phyloP scores from a whole-genome alignment of 2,113 vertebrate genomes.

The Triplophysa rosa region DNA sequence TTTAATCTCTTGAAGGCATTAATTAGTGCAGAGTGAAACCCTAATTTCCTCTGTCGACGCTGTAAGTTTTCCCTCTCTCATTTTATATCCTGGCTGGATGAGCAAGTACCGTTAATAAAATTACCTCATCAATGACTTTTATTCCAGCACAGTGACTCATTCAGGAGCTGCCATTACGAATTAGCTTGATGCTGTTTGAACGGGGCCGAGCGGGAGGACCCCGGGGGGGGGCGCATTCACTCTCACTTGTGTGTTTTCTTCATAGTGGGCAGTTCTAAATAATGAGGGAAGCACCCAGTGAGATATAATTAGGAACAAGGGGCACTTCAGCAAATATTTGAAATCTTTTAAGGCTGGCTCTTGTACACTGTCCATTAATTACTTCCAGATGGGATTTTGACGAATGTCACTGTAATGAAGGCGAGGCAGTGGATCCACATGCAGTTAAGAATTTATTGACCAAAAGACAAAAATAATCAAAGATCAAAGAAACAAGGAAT shows the following conservation, averaged over 20 bases:
- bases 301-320: slow-evolving; percentile 98
- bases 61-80: slow-evolving; percentile 80
- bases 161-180: slow-evolving; percentile 88
- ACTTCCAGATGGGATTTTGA: slow-evolving; percentile 77
- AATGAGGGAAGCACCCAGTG: slow-evolving; percentile 90
- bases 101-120: slow-evolving; percentile 90
- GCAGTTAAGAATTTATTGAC: too few species aligned
- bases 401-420: slow-evolving; percentile 41
- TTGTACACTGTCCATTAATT: slow-evolving; percentile 87
- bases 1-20: slow-evolving; percentile 89
- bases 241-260: slow-evolving; percentile 71
- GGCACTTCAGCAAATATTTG: slow-evolving; percentile 91
- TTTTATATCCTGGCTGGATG: slow-evolving; percentile 82
- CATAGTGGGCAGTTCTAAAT: slow-evolving; percentile 91
- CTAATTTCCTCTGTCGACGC: slow-evolving; percentile 85
- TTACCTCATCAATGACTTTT: slow-evolving; percentile 95
- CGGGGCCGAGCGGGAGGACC: slow-evolving; percentile 65
- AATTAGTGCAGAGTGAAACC: slow-evolving; percentile 96
- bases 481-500: too few species aligned
- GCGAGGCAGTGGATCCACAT: too few species aligned
- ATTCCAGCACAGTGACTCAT: slow-evolving; percentile 85
- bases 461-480: too few species aligned
- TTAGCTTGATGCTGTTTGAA: slow-evolving; percentile 87
- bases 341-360: slow-evolving; percentile 83
- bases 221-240: slow-evolving; percentile 70